Conservation (phyloP, 2,888 invertebrate genomes). For the Drosophila suboccidentalis region DNA sequence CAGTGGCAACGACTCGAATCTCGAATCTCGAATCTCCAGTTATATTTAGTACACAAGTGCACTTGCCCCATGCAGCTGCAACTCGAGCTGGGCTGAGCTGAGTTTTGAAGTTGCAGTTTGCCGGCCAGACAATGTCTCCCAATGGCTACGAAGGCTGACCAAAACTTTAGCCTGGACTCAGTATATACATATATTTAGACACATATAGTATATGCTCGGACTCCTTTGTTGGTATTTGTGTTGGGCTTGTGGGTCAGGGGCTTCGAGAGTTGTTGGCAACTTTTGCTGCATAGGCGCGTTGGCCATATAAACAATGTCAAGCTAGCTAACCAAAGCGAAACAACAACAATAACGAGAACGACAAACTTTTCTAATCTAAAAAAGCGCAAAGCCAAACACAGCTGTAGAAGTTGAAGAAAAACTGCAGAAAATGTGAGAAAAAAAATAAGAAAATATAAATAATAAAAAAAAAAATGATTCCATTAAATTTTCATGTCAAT, state of each 20-base stretch:
- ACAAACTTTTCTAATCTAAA: constrained; percentile 71
- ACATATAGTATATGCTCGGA: constrained; percentile 6
- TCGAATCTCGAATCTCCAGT: constrained; percentile 30
- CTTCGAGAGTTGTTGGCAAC: constrained; percentile 28
- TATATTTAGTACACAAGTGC: constrained; percentile 13
- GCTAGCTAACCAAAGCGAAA: constrained; percentile 38
- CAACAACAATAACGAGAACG: constrained; percentile 26
- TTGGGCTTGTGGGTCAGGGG: constrained; percentile 35
- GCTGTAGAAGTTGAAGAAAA: constrained; percentile 2
- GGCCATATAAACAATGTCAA: constrained; percentile 62
- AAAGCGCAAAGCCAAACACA: constrained; percentile 55
- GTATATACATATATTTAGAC: background rate
- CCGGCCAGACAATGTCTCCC: constrained; percentile 42
- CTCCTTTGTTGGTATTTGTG: background rate
- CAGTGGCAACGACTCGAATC: constrained; percentile 36
- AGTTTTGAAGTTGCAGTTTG: constrained; percentile 33
- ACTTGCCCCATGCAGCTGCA: constrained; percentile 32
- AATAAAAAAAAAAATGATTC: constrained; percentile 71
- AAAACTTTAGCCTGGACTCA: constrained; percentile 36
- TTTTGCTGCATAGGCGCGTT: constrained; percentile 61
- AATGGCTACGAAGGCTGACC: constrained; percentile 37
- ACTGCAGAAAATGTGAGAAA: constrained; percentile 3
- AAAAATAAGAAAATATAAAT: constrained; percentile 28
- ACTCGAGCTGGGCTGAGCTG: constrained; percentile 16
- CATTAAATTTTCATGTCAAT: constrained; percentile 81